phyloP scores from a whole-genome alignment of 2,797 vertebrate genomes.

The Tinamus major region DNA sequence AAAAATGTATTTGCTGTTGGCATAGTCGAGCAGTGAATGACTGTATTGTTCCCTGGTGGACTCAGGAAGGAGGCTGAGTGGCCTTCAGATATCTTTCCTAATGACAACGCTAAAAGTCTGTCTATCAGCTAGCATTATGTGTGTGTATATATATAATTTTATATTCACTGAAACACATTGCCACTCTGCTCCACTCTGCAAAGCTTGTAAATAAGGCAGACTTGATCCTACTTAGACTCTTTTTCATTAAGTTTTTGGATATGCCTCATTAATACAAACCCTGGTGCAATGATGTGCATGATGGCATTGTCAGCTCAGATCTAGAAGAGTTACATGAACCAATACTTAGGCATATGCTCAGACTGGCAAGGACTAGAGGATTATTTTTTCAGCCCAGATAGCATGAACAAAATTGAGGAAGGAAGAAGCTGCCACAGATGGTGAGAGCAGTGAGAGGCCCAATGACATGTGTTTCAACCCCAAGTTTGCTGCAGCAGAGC shows the following conservation, averaged over 20 bases:
- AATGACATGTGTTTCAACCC: constrained; percentile 7
- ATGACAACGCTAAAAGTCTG: background rate
- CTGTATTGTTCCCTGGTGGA: background rate
- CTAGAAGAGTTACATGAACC: background rate
- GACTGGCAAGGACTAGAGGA: background rate
- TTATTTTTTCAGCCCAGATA: background rate
- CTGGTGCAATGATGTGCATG: background rate
- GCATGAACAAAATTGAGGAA: constrained; percentile 14
- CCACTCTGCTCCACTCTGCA: background rate
- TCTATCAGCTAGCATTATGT: background rate
- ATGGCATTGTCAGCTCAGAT: background rate
- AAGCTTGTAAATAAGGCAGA: background rate
- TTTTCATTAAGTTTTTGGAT: background rate
- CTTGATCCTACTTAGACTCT: background rate
- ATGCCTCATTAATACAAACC: background rate
- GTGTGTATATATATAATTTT: background rate
- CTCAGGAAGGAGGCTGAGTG: background rate
- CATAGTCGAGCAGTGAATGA: background rate
- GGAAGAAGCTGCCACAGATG: constrained; percentile 35
- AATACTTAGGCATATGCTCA: constrained; percentile 37
- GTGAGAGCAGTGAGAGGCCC: constrained; percentile 44
- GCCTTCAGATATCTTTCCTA: background rate
- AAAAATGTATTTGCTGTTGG: background rate
- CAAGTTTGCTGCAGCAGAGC: constrained; percentile 10
- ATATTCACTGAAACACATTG: background rate